Base-by-base conservation (phyloP, 1,140 invertebrate species). In the Tetramorium alpestre region DNA sequence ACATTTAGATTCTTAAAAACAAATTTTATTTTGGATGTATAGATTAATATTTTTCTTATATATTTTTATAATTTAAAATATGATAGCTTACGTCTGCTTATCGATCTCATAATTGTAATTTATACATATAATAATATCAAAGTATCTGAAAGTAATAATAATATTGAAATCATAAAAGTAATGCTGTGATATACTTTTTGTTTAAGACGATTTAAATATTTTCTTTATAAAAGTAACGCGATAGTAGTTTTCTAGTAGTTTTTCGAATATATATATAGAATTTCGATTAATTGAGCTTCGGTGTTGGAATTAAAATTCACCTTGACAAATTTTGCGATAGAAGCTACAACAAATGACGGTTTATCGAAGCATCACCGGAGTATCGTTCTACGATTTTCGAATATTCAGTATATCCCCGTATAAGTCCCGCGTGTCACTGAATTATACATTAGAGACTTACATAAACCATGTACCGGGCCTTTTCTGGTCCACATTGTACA, bases 371-470 rank as follows among this genome's bases (percentile, higher is more conserved):
- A 65, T 77, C 18, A 11, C 18, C 41, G 5, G 11, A 65, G 33
- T 51, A 65, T 33, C 22, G 25, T 62, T 51, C 7, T 67, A 80
- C 44, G 13, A 67, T 80, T 76, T 60, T 60, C 33, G 22, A 51
- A 25, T 47, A 65, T 51, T 51, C 51, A 54, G 49, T 41, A 38
- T 41, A 67, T 44, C 16, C 16, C 38, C 58, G 41, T 33, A 67
- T 25, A 22, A 81, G 38, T 81, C n/a, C 16, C 10, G 65, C 22
- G 38, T 69, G 33, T 70, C 22, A n/a, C 47, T 69, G 77, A 69
- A 81, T 81, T 81, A 81, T 70, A 56, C 78, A 70, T 81, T 44
- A 56, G 49, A 41, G 51, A 70, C 65, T 81, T 81, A 38, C 41
- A 28, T 47, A 54, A 65, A 65, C 51, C 60, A 44, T 69, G 75